Base-by-base conservation (phyloP, 2,888 invertebrate genomes). In the Chrysolina americana region DNA sequence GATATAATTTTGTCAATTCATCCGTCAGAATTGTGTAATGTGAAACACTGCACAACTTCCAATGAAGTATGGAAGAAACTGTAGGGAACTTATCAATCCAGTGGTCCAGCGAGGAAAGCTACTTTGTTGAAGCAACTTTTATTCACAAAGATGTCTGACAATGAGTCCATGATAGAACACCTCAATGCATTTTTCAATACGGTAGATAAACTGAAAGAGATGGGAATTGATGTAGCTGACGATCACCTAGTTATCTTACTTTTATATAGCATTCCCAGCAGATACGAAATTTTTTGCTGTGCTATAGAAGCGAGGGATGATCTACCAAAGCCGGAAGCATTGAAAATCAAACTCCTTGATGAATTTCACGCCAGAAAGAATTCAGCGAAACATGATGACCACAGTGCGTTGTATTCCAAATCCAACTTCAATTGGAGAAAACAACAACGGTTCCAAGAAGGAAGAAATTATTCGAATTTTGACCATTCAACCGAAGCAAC, bases 251-350 rank as follows among this genome's bases (percentile, higher is more conserved):
- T 83, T 5, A 84, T 86, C n/a, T 78, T 86, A 69, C 63, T 86
- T 15, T 64, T 87, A 19, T 84, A 85, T 62, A 86, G 84, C 73
- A 68, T 86, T 8, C 83, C 85, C 13, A 44, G 73, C 1, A 80
- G 41, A 0, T 86, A 75, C 47, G 85, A 86, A 50, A 85, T 83
- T 47, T 86, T 86, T 74, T 65, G 83, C 53, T 82, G 81, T 19
- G 85, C 85, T 0, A 83, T 86, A 9, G 84, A 86, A 76, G 81
- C 85, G 8, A 56, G 68, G 10, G 36, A 65, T 65, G 15, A 65
- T 15, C 23, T 65, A 65, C 65, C 65, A 15, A 21, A 41, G 1
- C 17, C 41, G 15, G 65, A 65, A 19, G 10, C 41, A n/a, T 17
- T 65, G 15, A 65, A 65, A n/a, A 65, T 65, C 4, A 65, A 65